Conservation (phyloP, 2,797 vertebrate species). For the Rhyacichthys aspro region DNA sequence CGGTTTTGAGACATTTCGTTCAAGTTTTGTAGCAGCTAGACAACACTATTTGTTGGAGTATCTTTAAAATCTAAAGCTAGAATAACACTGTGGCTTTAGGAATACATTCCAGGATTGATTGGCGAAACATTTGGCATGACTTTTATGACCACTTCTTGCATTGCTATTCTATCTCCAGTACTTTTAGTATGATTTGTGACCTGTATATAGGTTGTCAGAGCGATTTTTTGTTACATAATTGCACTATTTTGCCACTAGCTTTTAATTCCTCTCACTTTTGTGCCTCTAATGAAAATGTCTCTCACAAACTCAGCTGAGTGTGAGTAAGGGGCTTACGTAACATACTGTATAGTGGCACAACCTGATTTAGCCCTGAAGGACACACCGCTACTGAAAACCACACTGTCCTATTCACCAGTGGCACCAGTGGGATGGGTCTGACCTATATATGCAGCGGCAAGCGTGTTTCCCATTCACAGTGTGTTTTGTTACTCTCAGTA, state of each 20-base stretch:
- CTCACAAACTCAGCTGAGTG: constrained; percentile 44
- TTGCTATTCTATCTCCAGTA: too few relatives aligned
- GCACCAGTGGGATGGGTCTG: constrained; percentile 24
- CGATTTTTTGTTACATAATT: constrained; percentile 45
- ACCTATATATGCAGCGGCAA: constrained; percentile 53
- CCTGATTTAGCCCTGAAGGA: constrained; percentile 35
- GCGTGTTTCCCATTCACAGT: constrained; percentile 13
- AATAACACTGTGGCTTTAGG: too few relatives aligned
- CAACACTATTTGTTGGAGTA: too few relatives aligned
- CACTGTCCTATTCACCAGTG: constrained; percentile 29
- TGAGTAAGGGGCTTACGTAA: constrained; percentile 72
- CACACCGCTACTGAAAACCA: constrained; percentile 22
- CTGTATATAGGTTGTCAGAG: too few relatives aligned
- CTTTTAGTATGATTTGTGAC: too few relatives aligned
- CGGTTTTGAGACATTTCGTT: too few relatives aligned
- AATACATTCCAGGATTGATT: too few relatives aligned
- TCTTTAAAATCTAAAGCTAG: too few relatives aligned
- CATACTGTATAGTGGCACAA: constrained; percentile 31
- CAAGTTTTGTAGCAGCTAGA: too few relatives aligned
- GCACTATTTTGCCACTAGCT: constrained; percentile 23
- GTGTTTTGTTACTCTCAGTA: constrained; percentile 29
- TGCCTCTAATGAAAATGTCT: constrained; percentile 49
- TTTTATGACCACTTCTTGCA: neutral
- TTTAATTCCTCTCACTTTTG: constrained; percentile 34
- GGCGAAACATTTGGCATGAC: too few relatives aligned